phyloP scores from a whole-genome alignment of 2,888 invertebrate species.

The Ceriagrion tenellum region DNA sequence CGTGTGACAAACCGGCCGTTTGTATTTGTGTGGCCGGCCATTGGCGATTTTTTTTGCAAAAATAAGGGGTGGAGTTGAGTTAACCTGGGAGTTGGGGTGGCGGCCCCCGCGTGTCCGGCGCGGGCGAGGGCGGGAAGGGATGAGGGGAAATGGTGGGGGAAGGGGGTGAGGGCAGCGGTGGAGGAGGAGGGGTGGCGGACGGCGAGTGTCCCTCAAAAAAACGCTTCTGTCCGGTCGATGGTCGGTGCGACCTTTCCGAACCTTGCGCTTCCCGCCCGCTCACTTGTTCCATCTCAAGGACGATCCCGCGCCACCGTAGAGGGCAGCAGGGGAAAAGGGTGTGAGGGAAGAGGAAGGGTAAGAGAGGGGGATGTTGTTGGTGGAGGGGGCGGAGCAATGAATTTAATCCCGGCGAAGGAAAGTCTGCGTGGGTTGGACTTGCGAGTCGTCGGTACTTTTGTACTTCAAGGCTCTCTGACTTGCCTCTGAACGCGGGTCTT shows the following conservation, averaged over 20 bases:
- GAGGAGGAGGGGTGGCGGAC: neutral
- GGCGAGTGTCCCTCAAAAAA: neutral
- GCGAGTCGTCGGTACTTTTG: neutral
- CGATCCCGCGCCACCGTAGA: conserved; percentile 25
- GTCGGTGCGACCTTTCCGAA: conserved; percentile 24
- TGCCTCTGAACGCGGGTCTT: too few species aligned
- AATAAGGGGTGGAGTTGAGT: neutral
- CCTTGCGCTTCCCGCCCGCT: conserved; percentile 23
- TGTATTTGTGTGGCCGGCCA: neutral
- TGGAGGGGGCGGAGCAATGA: neutral
- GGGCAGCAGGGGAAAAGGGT: neutral
- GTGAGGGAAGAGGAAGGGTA: neutral
- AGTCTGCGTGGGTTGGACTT: neutral
- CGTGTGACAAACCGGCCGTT: neutral
- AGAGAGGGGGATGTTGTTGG: too few species aligned
- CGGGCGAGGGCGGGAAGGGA: neutral
- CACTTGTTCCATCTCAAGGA: conserved; percentile 38
- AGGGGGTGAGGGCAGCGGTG: too few species aligned
- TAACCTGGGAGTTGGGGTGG: neutral
- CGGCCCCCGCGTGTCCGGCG: neutral
- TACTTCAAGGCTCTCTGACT: too few species aligned
- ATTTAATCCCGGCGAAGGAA: neutral
- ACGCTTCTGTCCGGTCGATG: conserved; percentile 43
- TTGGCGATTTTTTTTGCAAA: neutral
- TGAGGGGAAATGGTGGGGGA: too few species aligned